These are phyloP conservation scores for Perithous albicinctus DNA, from an alignment of 2,888 invertebrate genomes.

Conservation along the genomic window DNA sequence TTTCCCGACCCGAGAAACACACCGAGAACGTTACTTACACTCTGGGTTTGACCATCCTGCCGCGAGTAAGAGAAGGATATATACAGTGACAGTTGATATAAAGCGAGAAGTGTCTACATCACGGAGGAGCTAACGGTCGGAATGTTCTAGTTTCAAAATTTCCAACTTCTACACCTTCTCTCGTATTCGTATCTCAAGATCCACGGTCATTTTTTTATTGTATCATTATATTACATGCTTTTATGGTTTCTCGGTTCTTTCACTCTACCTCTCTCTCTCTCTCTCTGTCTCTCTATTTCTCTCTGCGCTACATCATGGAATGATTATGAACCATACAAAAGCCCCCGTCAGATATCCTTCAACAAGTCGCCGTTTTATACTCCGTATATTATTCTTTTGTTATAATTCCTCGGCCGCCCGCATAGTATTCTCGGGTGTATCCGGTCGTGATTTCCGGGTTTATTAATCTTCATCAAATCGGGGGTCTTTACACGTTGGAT, in stretches of 20 bases:
- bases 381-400: constrained; percentile 22
- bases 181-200: constrained; percentile 36
- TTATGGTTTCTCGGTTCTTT: constrained; percentile 16
- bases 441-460: constrained; percentile 47
- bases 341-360: constrained; percentile 6
- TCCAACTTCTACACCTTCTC: constrained; percentile 20
- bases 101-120: constrained; percentile 24
- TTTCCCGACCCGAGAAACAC: constrained; percentile 52
- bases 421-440: constrained; percentile 40
- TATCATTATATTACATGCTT: constrained; percentile 16
- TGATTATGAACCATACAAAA: constrained; percentile 25
- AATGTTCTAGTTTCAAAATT: constrained; percentile 58
- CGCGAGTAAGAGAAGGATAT: constrained; percentile 10
- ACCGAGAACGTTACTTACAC: constrained; percentile 47
- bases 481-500: not conserved
- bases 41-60: constrained; percentile 49
- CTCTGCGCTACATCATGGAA: not conserved
- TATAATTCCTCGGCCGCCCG: constrained; percentile 26
- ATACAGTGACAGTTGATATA: constrained; percentile 14
- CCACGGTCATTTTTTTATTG: constrained; percentile 31
- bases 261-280: too few relatives aligned
- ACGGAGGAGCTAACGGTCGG: constrained; percentile 46
- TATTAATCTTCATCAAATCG: constrained; percentile 58
- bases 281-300: too few relatives aligned
- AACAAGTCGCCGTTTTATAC: constrained; percentile 48